Conservation (phyloP, 2,888 invertebrate genomes). For the Hofmannophila pseudospretella region DNA sequence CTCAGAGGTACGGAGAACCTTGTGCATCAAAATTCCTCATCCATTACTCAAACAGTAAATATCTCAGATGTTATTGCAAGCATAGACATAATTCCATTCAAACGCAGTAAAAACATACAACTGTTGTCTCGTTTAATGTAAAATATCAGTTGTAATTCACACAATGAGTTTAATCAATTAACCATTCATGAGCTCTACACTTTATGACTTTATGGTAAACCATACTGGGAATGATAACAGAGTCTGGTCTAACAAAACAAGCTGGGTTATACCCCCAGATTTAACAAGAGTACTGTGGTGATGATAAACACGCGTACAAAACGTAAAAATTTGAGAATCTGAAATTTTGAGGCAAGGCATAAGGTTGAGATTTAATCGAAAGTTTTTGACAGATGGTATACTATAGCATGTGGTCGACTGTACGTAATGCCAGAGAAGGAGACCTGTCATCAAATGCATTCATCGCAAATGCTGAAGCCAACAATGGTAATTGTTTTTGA, state of each 20-base stretch:
- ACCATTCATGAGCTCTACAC: slow-evolving; percentile 18
- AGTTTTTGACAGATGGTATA: no score
- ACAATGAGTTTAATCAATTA: slow-evolving; percentile 15
- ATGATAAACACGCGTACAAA: slow-evolving; percentile 39
- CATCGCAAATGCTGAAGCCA: slow-evolving; percentile 27
- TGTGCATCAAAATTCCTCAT: not conserved
- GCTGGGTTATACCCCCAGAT: slow-evolving; percentile 30
- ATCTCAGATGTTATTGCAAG: slow-evolving; percentile 4
- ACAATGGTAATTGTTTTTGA: slow-evolving; percentile 15
- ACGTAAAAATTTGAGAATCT: no score
- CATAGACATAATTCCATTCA: slow-evolving; percentile 3
- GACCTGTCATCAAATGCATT: slow-evolving; percentile 27
- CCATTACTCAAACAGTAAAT: not conserved
- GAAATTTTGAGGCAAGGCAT: no score
- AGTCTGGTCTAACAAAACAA: slow-evolving; percentile 41
- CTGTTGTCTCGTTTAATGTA: slow-evolving; percentile 2
- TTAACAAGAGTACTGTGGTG: slow-evolving; percentile 17
- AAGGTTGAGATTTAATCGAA: no score
- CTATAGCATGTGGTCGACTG: no score
- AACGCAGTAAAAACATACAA: not conserved
- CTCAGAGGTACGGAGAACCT: not conserved
- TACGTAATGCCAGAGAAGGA: slow-evolving; percentile 13
- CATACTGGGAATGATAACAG: slow-evolving; percentile 35
- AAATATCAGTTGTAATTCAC: not conserved
- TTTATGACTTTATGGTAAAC: no score